Evolutionary conservation across 2,113 vertebrate species (phyloP).

Genomic region (Pogona vitticeps): DNA sequence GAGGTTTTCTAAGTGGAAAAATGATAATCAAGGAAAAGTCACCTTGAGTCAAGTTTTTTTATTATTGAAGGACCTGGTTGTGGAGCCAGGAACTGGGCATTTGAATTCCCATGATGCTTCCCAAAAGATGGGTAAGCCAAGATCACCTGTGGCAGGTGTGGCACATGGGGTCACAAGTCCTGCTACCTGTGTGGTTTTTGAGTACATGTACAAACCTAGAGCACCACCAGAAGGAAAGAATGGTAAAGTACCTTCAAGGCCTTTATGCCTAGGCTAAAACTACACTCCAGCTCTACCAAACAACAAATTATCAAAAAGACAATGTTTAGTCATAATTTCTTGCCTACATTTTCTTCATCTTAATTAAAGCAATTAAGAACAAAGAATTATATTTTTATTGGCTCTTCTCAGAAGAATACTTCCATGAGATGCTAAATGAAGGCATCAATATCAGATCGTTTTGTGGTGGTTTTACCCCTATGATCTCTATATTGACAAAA

Average conservation of each 20-base stretch:
- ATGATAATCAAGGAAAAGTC: conserved; percentile 12
- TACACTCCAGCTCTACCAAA: conserved; percentile 37
- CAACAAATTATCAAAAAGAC: neutral
- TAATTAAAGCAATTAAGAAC: conserved; percentile 24
- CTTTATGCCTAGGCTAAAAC: neutral
- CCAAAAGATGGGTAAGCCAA: too few species aligned
- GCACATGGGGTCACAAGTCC: too few species aligned
- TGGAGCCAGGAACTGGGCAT: too few species aligned
- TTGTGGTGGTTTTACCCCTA: conserved; percentile 27
- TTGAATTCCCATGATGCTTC: too few species aligned
- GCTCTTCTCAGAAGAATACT: neutral
- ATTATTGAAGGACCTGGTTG: neutral
- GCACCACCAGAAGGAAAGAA: neutral
- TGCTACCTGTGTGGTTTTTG: too few species aligned
- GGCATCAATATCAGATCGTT: conserved; percentile 11
- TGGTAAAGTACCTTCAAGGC: neutral
- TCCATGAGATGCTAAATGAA: conserved; percentile 23
- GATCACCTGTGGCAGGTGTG: too few species aligned
- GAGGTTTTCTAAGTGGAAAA: conserved; percentile 5
- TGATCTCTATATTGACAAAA: conserved; percentile 32
- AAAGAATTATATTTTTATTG: conserved; percentile 23
- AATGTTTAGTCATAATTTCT: conserved; percentile 39
- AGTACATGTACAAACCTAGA: too few species aligned
- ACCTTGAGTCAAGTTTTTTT: neutral
- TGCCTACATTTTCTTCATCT: conserved; percentile 28